Conservation (phyloP, 2,113 vertebrate genomes). For the Oryctolagus cuniculus region mOryCun1.1 NC_091442.1:8926001-8926500, state of each 20-base stretch:
- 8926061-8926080: background rate
- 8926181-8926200: background rate
- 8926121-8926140: background rate
- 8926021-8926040: background rate
- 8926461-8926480: background rate
- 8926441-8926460: background rate
- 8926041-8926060: background rate
- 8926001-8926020: background rate
- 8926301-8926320: background rate
- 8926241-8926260: background rate
- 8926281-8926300: background rate
- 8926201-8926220: background rate
- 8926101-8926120: background rate
- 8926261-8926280: background rate
- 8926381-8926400: background rate
- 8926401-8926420: background rate
- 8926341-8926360: background rate
- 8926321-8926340: background rate
- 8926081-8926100: background rate
- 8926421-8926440: background rate
- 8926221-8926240: background rate
- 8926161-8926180: background rate
- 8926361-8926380: background rate
- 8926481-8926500: background rate
- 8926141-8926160: background rate